Evolutionary conservation across 2,888 invertebrate species (phyloP), one percentile per base, ranked within the genome.

Genomic region (Calameuta idolon): DNA sequence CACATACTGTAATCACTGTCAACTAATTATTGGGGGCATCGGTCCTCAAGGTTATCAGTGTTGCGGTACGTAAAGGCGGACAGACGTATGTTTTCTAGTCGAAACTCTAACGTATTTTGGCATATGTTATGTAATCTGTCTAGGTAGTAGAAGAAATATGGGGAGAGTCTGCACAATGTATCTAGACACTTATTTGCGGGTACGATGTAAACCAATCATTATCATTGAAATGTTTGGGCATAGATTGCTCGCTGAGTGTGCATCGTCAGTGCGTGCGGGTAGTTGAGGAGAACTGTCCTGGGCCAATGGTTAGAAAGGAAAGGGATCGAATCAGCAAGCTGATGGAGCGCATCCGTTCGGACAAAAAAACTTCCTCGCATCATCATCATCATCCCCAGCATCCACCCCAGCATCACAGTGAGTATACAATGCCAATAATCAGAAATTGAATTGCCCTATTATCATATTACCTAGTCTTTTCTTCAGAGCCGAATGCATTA

Each of bases 1-100:
- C 89, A 97, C 97, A 83, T 95, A 96, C 92, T 99, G 99, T 92
- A 97, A 97, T 93, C 96, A 97, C 92, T 99, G 99, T 93, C 96
- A 97, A 89, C 94, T 95, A 90, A 96, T 97, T 84, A 96, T 99
- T 86, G 97, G 97, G 94, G 99, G 99, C 75, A 96, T 99, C 80
- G 98, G 98, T 88, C 98, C 98, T 83, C 99, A 99, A 92, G 99
- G 98, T 79, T 98, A 97, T 93, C 96, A 98, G 89, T 99, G 99
- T 92, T 94, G 96, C 90, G 96, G 98, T 98, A 93, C 92, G 93
- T 85, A 80, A 23, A 12, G 71, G 15, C 23, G 23, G 23, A 55
- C 23, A 55, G 55, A 23, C 55, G 23, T 55, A 55, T 55, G 55
- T 23, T 55, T 55, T 55, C 23, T 55, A 55, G 55, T 55, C 55